Evolutionary conservation across 2,113 vertebrate species (phyloP).

Genomic region (Neotragus pygmaeus): DNA sequence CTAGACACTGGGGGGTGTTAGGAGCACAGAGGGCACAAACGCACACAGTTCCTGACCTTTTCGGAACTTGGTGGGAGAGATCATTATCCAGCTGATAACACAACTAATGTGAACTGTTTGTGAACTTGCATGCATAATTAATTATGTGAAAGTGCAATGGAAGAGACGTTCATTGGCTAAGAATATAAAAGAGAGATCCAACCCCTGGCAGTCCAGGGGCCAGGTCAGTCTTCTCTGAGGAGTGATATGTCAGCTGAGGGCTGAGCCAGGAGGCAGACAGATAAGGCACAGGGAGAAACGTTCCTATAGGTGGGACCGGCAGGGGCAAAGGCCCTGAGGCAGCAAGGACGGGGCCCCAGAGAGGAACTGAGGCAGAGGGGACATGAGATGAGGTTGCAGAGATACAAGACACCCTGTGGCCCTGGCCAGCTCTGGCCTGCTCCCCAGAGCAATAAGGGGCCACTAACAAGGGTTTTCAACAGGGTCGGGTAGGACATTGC

Average conservation of each 20-base stretch:
- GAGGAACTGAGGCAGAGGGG: neutral
- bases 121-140: neutral
- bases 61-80: neutral
- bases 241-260: neutral
- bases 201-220: neutral
- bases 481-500: rapidly evolving
- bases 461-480: neutral
- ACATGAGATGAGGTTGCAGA: neutral
- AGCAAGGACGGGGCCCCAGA: neutral
- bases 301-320: neutral
- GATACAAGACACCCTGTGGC: rapidly evolving
- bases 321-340: neutral
- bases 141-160: neutral
- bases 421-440: neutral
- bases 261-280: neutral
- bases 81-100: neutral
- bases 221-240: neutral
- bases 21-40: neutral
- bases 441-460: neutral
- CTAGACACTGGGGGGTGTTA: neutral
- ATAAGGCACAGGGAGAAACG: neutral
- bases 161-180: neutral
- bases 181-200: neutral
- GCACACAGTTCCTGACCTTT: neutral
- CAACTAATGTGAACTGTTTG: too few species aligned